Conservation (phyloP, 1,140 invertebrate species). For the Scylla paramamosain region DNA sequence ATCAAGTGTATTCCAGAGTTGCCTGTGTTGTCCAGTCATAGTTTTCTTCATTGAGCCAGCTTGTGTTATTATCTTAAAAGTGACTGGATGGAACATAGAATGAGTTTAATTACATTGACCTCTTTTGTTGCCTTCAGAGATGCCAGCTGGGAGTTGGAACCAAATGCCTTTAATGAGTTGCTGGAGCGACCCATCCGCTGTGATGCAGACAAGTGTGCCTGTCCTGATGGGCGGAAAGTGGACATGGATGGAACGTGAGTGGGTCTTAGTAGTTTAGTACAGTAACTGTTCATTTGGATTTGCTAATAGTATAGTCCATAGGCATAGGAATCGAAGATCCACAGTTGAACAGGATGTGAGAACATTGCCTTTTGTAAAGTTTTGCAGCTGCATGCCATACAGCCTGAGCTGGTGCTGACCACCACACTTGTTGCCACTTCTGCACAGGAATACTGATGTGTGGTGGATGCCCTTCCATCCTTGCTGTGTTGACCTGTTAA, state of each 20-base stretch:
- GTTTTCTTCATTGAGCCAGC: too few relatives aligned
- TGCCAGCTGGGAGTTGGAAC: constrained; percentile 86
- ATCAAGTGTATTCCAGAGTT: too few relatives aligned
- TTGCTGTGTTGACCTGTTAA: too few relatives aligned
- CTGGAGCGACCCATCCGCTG: constrained; percentile 83
- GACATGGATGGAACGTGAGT: constrained; percentile 79
- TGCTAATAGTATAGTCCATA: neutral
- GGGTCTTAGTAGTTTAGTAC: neutral
- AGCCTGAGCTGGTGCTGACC: neutral
- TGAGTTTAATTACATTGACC: too few relatives aligned
- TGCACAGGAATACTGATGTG: too few relatives aligned
- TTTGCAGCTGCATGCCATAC: neutral
- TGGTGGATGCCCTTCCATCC: too few relatives aligned
- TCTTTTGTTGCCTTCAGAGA: constrained; percentile 81
- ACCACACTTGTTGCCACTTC: too few relatives aligned
- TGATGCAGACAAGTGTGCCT: constrained; percentile 83
- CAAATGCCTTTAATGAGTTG: constrained; percentile 85
- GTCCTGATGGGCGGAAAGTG: constrained; percentile 83
- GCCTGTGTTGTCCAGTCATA: too few relatives aligned
- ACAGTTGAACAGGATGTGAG: neutral
- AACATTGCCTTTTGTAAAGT: neutral
- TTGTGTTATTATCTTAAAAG: too few relatives aligned
- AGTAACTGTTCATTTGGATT: neutral
- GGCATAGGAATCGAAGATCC: neutral
- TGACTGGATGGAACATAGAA: too few relatives aligned